These are phyloP conservation scores for Planiliza haematocheilus DNA, from an alignment of 2,113 vertebrate species.

Conservation along the genomic window DNA sequence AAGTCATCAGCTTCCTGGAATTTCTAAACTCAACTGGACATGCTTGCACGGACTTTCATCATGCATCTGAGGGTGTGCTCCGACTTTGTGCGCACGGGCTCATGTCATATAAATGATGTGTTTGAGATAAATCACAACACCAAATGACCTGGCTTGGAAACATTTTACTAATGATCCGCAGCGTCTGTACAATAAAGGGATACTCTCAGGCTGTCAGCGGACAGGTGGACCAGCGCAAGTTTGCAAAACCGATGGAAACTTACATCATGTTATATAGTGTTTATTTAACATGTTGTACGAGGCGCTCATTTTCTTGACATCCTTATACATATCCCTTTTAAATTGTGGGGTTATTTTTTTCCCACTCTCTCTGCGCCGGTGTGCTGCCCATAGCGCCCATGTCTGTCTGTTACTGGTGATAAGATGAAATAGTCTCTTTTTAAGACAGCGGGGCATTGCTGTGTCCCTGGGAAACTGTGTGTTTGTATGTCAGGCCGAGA, in stretches of 20 bases:
- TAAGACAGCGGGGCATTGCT: conserved; percentile 58
- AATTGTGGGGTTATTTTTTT: conserved; percentile 12
- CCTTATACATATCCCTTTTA: background rate
- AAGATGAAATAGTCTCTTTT: conserved; percentile 69
- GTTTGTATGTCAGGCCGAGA: conserved; percentile 24
- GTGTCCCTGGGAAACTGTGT: conserved; percentile 47
- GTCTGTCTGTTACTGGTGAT: conserved; percentile 70
- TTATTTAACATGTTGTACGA: conserved; percentile 5
- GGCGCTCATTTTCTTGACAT: background rate
- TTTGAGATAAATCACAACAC: conserved; percentile 4
- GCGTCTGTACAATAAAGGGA: conserved; percentile 18
- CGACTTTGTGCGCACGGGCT: conserved; percentile 11
- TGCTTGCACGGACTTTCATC: conserved; percentile 55
- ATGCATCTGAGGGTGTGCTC: conserved; percentile 34
- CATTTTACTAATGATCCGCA: conserved; percentile 7
- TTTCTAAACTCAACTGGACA: conserved; percentile 62
- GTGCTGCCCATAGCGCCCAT: conserved; percentile 32
- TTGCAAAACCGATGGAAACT: background rate
- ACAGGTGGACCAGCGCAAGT: conserved; percentile 11
- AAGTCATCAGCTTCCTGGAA: conserved; percentile 74
- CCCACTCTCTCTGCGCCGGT: conserved; percentile 33
- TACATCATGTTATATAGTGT: background rate
- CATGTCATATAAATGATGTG: conserved; percentile 37
- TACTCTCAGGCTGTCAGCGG: conserved; percentile 14
- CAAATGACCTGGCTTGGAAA: conserved; percentile 18